phyloP scores from a whole-genome alignment of 1,140 invertebrate species.

The Brachionus angularis region DNA sequence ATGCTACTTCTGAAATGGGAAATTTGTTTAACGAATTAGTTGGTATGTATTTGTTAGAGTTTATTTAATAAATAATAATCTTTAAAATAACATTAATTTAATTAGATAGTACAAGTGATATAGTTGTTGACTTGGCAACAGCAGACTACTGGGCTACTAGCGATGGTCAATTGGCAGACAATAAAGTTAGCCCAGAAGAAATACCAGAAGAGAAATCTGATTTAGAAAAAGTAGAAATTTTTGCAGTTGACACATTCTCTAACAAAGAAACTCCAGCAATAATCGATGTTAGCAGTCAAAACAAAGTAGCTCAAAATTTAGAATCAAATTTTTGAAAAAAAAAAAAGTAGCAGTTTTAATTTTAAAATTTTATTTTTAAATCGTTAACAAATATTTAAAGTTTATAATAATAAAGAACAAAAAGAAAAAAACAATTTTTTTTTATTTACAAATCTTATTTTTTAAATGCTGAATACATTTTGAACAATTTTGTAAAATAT shows the following conservation, averaged over 20 bases:
- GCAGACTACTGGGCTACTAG: slow-evolving; percentile 3
- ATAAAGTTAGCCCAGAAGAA: neutral
- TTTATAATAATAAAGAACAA: no score
- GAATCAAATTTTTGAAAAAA: slow-evolving; percentile 23
- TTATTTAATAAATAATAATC: neutral
- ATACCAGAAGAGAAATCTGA: neutral
- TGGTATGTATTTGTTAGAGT: no score
- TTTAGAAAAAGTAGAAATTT: slow-evolving; percentile 19
- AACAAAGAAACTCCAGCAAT: neutral
- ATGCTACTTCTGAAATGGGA: slow-evolving; percentile 1
- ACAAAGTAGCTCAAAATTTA: neutral
- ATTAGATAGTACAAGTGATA: slow-evolving; percentile 11
- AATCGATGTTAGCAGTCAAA: neutral
- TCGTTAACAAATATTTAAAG: slow-evolving; percentile 23
- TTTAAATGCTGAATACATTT: slow-evolving; percentile 35
- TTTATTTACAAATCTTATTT: slow-evolving; percentile 11
- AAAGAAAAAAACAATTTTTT: neutral
- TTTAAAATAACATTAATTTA: neutral
- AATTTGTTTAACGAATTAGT: slow-evolving; percentile 7
- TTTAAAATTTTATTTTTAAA: slow-evolving; percentile 9
- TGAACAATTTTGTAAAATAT: slow-evolving; percentile 15
- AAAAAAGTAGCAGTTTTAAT: slow-evolving; percentile 2
- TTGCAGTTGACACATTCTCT: slow-evolving; percentile 27
- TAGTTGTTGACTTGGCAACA: slow-evolving; percentile 3
- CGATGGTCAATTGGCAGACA: no score